phyloP scores from a whole-genome alignment of 2,113 vertebrate genomes.

The Notothenia rossii region DNA sequence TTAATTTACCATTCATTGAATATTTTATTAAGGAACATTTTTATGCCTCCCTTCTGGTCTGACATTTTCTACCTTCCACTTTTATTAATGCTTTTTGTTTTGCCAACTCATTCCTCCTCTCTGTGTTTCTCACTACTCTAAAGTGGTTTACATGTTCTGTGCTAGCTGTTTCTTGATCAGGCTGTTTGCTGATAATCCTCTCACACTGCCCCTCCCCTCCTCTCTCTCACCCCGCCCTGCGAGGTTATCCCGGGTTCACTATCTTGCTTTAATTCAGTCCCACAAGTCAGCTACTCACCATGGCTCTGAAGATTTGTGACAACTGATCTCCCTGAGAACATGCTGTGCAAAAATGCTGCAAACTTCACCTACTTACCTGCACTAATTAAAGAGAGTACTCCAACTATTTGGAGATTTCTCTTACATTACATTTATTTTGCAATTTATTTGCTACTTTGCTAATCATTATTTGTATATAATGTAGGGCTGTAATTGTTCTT shows the following conservation, averaged over 20 bases:
- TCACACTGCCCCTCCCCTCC: constrained; percentile 1
- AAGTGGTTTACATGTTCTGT: constrained; percentile 30
- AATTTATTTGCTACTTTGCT: background rate
- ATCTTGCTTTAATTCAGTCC: background rate
- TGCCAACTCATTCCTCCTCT: background rate
- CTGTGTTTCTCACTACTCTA: background rate
- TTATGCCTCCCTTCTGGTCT: background rate
- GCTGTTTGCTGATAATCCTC: constrained; percentile 47
- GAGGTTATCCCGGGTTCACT: constrained; percentile 33
- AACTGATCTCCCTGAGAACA: background rate
- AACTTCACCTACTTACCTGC: background rate
- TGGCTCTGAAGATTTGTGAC: constrained; percentile 18
- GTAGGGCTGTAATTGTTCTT: background rate
- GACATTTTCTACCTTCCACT: background rate
- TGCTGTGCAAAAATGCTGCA: background rate
- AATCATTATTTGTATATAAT: background rate
- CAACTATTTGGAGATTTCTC: background rate
- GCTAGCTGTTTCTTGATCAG: constrained; percentile 19
- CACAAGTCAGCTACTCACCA: constrained; percentile 1
- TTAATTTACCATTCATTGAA: background rate
- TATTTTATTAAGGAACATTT: background rate
- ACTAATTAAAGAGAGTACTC: background rate
- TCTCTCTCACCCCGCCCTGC: background rate
- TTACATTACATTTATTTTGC: background rate
- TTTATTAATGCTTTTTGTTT: background rate